Conservation (phyloP, 2,888 invertebrate genomes). For the Hydraecia micacea region DNA sequence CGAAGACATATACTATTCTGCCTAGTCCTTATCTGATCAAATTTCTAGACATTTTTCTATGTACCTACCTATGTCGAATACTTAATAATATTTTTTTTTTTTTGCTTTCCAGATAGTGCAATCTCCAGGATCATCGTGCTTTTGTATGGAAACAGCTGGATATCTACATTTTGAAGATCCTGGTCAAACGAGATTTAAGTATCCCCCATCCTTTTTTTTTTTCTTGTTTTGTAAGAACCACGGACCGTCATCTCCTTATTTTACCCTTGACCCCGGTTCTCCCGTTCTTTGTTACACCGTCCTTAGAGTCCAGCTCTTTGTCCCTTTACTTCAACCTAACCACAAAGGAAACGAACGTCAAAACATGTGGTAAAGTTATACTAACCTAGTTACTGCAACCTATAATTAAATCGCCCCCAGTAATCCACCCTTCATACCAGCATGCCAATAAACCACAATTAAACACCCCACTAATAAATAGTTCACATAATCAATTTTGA, state of each 20-base stretch:
- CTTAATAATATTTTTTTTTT: background rate
- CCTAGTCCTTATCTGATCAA: background rate
- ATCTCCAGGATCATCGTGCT: background rate
- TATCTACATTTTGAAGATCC: conserved; percentile 1
- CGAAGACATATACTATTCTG: background rate
- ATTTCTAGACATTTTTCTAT: no score
- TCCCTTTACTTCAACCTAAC: background rate
- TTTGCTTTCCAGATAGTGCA: conserved; percentile 26
- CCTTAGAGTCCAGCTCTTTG: conserved; percentile 21
- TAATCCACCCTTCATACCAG: conserved; percentile 42
- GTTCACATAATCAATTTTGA: conserved; percentile 55
- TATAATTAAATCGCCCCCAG: conserved; percentile 42
- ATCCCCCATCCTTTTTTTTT: background rate
- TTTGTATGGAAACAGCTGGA: background rate
- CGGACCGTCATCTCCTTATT: background rate
- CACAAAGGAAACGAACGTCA: conserved; percentile 16
- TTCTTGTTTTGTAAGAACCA: background rate
- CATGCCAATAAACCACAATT: conserved; percentile 59
- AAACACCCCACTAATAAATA: conserved; percentile 54
- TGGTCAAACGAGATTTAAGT: conserved; percentile 32
- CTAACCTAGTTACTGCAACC: conserved; percentile 41
- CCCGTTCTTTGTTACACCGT: background rate
- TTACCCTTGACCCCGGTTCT: background rate
- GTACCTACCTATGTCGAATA: background rate
- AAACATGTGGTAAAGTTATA: conserved; percentile 14